These are phyloP conservation scores for Dicyrtomina minuta DNA, from an alignment of 2,888 invertebrate species.

Conservation along the genomic window DNA sequence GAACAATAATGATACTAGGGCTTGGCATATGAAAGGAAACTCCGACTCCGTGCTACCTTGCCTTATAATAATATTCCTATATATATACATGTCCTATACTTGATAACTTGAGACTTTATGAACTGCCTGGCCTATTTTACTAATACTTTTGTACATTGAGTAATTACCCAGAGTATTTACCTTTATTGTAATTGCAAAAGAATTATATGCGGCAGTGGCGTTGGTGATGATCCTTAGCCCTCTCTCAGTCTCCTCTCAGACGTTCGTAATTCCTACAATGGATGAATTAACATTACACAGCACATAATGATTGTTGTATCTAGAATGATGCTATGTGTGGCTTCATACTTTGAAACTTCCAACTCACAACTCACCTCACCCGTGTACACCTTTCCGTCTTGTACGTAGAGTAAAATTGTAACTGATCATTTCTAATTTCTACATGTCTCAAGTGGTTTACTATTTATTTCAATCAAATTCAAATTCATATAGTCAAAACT, in stretches of 20 bases:
- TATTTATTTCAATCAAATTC: too few species aligned
- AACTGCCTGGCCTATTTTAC: constrained; percentile 21
- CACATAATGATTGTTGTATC: constrained; percentile 7
- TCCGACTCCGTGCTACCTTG: not conserved
- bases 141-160: constrained; percentile 1
- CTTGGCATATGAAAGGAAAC: not conserved
- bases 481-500: too few species aligned
- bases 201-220: too few species aligned
- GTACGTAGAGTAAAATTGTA: too few species aligned
- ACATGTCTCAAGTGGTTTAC: not conserved
- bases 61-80: too few species aligned
- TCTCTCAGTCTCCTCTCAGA: not conserved
- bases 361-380: constrained; percentile 1
- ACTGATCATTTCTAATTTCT: not conserved
- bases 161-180: constrained; percentile 8
- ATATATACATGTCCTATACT: not conserved
- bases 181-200: constrained; percentile 1
- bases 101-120: constrained; percentile 4
- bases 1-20: not conserved
- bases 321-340: too few species aligned
- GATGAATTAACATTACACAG: constrained; percentile 12
- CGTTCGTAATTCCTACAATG: not conserved
- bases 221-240: constrained; percentile 2
- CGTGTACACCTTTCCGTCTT: not conserved
- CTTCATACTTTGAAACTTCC: too few species aligned